These are phyloP conservation scores for Cantharis rufa DNA, from an alignment of 2,888 invertebrate genomes.

Conservation along the genomic window DNA sequence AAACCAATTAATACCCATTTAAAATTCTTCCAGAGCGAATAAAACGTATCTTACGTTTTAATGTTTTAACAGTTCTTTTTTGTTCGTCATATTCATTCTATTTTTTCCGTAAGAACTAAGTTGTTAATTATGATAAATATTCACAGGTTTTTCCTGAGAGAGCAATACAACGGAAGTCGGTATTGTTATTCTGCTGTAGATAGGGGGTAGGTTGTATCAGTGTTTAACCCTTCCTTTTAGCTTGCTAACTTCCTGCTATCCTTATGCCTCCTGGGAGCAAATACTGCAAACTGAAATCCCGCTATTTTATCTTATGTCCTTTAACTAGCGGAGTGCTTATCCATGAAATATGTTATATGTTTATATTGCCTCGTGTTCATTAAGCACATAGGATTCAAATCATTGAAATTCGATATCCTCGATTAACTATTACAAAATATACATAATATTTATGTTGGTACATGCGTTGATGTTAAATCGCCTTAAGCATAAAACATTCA, in stretches of 20 bases:
- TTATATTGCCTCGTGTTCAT: slow-evolving; percentile 10
- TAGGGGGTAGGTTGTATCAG: slow-evolving; percentile 56
- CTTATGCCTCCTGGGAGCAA: slow-evolving; percentile 53
- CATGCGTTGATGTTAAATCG: neutral
- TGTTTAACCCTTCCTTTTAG: slow-evolving; percentile 58
- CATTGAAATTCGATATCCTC: slow-evolving; percentile 16
- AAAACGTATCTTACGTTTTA: neutral
- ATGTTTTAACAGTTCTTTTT: slow-evolving; percentile 40
- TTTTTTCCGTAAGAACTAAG: slow-evolving; percentile 53
- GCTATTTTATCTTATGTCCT: slow-evolving; percentile 45
- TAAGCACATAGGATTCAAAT: slow-evolving; percentile 12
- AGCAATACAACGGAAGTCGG: slow-evolving; percentile 56
- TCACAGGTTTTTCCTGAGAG: slow-evolving; percentile 58
- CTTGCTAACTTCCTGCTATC: slow-evolving; percentile 55
- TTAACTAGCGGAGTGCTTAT: slow-evolving; percentile 40
- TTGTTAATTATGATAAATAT: slow-evolving; percentile 60
- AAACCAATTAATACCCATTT: neutral
- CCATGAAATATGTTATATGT: slow-evolving; percentile 10
- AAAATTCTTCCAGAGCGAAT: neutral
- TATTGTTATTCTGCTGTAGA: slow-evolving; percentile 56
- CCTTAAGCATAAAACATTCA: neutral
- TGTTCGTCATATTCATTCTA: slow-evolving; percentile 49
- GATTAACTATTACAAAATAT: slow-evolving; percentile 14
- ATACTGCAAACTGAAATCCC: slow-evolving; percentile 51
- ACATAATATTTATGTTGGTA: neutral